A percentile compares a stretch with the other conserved stretches of the same genome.
These are phyloP conservation scores for Parus major DNA, from an alignment of 2,113 vertebrate genomes.

Conservation along the genomic window DNA sequence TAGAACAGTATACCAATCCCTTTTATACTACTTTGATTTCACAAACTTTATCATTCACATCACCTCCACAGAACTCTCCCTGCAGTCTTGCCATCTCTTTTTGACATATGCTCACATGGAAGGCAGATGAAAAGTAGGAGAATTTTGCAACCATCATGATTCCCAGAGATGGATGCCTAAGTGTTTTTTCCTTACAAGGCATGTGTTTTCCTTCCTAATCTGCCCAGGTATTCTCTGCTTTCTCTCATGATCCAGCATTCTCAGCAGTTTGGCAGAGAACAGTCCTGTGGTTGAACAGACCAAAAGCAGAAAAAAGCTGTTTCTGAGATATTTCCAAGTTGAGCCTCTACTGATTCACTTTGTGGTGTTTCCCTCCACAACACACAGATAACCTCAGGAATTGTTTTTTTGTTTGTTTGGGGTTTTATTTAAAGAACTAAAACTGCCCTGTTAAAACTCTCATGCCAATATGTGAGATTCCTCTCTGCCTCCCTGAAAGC, in stretches of 20 bases:
- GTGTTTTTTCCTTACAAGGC: not conserved
- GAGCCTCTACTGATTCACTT: not conserved
- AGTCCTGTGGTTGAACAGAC: not conserved
- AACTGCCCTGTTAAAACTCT: not conserved
- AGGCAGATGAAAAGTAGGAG: not conserved
- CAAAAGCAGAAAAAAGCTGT: not conserved
- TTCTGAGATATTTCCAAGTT: not conserved
- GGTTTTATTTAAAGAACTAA: not conserved
- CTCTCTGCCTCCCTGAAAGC: not conserved
- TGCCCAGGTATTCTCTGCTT: not conserved
- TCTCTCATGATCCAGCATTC: not conserved
- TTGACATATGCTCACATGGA: not conserved
- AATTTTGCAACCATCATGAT: not conserved
- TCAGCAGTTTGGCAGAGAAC: not conserved
- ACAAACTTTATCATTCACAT: not conserved
- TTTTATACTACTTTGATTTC: not conserved
- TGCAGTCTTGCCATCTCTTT: not conserved
- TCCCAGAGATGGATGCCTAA: not conserved
- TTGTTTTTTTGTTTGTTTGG: not conserved
- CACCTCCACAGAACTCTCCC: not conserved
- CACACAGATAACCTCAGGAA: not conserved
- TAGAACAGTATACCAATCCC: not conserved
- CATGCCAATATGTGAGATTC: not conserved
- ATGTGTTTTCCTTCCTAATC: not conserved
- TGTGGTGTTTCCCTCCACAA: not conserved